Evolutionary conservation across 2,113 vertebrate species (phyloP).

Genomic region (Daphoenositta chrysoptera): DNA sequence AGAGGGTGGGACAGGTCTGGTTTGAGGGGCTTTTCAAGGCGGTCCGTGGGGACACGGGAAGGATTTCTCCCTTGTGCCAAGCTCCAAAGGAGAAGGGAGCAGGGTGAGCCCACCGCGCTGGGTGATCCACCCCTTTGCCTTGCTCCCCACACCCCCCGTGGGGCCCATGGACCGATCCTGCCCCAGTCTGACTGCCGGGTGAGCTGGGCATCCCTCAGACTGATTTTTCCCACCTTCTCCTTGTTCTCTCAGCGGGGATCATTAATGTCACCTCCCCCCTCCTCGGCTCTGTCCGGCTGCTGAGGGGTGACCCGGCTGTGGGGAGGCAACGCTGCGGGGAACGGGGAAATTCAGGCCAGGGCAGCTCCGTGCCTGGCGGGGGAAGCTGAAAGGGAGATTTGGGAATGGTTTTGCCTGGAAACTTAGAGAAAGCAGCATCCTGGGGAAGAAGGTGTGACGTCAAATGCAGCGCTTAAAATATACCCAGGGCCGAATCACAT

Average conservation of each 20-base stretch:
- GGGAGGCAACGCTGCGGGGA: not conserved
- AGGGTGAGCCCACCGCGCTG: not conserved
- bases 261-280: not conserved
- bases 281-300: not conserved
- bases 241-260: not conserved
- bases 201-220: fast-evolving
- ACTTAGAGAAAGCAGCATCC: not conserved
- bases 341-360: not conserved
- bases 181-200: fast-evolving
- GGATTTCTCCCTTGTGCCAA: not conserved
- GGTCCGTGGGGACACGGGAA: fast-evolving
- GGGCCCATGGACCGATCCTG: fast-evolving
- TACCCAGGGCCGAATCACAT: conserved; percentile 25
- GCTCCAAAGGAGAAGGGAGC: not conserved
- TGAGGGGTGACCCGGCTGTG: not conserved
- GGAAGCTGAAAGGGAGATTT: not conserved
- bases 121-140: fast-evolving
- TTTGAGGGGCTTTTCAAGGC: fast-evolving
- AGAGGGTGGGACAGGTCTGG: not conserved
- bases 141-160: fast-evolving
- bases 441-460: conserved; percentile 36
- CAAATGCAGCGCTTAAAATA: conserved; percentile 61
- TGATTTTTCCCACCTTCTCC: not conserved
- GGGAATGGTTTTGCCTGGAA: not conserved
- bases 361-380: not conserved